Base-by-base conservation (phyloP, 2,888 invertebrate species). In the Perdita meconis region DNA sequence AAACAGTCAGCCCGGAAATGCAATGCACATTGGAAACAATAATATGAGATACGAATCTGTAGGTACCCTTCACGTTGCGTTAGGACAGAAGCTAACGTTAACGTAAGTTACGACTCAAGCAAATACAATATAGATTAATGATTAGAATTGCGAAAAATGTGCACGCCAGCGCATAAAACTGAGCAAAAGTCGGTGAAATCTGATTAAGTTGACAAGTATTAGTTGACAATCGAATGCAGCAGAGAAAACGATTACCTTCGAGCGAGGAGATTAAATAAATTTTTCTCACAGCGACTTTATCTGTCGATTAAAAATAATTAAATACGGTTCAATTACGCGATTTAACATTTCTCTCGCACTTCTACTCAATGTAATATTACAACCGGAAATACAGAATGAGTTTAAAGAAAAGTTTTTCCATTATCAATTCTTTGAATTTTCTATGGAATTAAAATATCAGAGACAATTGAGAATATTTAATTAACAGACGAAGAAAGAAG, bases 81-180 rank as follows among this genome's bases (percentile, higher is more conserved):
- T 57, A 51, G 34, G 64, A 50, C n/a, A 71, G 5, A n/a, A 66
- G 79, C 81, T 82, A 81, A 81, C 75, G 67, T 22, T 47, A 72
- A 65, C 47, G 65, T 75, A 79, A 81, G 68, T 79, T 81, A 81
- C 57, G 75, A 59, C 42, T 19, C 61, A 47, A 59, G 69, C 72
- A 75, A 78, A 81, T 81, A n/a, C n/a, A n/a, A 81, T 78, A 76
- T 57, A 64, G 64, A 75, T 72, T 69, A 77, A 77, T 51, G 47
- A 51, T 56, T 24, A 6, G 38, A 57, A 63, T n/a, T n/a, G 42
- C 50, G 60, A 67, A 64, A 76, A 63, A 71, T 61, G 42, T 40
- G 38, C 10, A 36, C 19, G 22, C 38, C 44, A 36, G 34, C 53
- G 40, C n/a, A n/a, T n/a, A n/a, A n/a, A n/a, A n/a, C 26, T 51